Evolutionary conservation across 2,113 vertebrate genomes (phyloP), one percentile per base, ranked within the genome.

Genomic region (Sinocyclocheilus maitianheensis): DNA sequence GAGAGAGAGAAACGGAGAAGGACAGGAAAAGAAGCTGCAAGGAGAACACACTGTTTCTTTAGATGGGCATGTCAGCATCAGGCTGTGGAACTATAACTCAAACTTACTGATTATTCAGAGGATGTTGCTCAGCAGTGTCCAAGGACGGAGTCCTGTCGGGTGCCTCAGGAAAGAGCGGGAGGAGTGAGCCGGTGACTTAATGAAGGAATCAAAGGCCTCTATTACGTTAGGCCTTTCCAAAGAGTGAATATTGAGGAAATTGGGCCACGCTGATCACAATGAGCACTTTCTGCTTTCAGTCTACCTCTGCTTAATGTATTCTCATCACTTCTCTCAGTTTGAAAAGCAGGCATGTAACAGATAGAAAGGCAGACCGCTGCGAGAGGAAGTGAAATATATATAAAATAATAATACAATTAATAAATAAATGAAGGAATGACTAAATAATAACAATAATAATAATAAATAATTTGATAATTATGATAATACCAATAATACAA

Each of bases 71-170:
- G 87, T 86, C 89, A 86, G 69, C 81, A 85, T 65, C 46, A 77
- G 76, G 87, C 85, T 85, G 62, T 74, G 78, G 55, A 89, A 90
- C 88, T 90, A 89, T 89, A 91, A 90, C 85, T 91, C 88, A 90
- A 87, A 88, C 87, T 72, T 83, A 85, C 84, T 89, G 89, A 91
- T 89, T 91, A 90, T 91, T 91, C 88, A 87, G 80, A 89, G 83
- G 84, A 88, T 89, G 88, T 87, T 89, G 48, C 72, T 76, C 84
- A 69, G 86, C 84, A 85, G 86, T 85, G 86, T 88, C 85, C 88
- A 90, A 91, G 89, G 89, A 91, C 90, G 77, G 77, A 85, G 79
- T 75, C 84, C 67, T 83, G 81, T 77, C 69, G 53, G 65, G 65
- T 26, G 77, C 87, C 90, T 63, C 67, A 55, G 89, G 87, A 90